Conservation (phyloP, 2,113 vertebrate species). For the Coryphaenoides rupestris region DNA sequence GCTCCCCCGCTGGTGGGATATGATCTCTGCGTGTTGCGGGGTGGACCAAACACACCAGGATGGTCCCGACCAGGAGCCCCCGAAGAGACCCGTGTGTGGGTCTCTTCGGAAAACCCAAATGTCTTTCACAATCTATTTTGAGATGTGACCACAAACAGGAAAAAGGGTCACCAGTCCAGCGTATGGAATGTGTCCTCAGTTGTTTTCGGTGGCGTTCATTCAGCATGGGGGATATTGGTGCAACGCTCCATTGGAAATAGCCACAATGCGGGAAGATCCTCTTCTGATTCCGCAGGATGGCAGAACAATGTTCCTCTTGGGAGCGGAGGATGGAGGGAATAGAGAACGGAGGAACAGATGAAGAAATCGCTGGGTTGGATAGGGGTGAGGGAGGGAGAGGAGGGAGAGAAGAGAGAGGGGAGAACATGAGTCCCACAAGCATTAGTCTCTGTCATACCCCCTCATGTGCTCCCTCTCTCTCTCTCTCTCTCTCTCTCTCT, state of each 20-base stretch:
- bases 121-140: no score
- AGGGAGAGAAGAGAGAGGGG: constrained; percentile 20
- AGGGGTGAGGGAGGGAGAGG: constrained; percentile 4
- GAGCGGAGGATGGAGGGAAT: constrained; percentile 11
- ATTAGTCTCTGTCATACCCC: constrained; percentile 58
- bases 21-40: no score
- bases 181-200: no score
- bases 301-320: constrained; percentile 50
- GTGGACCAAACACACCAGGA: no score
- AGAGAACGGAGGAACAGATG: background rate
- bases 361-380: background rate
- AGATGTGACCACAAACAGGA: no score
- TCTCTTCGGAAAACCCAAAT: no score
- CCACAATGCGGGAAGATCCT: constrained; percentile 39
- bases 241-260: background rate
- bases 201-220: no score
- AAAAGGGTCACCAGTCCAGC: no score
- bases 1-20: no score
- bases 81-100: no score
- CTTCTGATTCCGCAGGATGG: constrained; percentile 33
- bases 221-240: no score
- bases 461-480: constrained; percentile 21
- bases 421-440: constrained; percentile 38
- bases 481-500: constrained; percentile 21
- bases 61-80: no score